Base-by-base conservation (phyloP, 2,797 vertebrate genomes). In the Gymnocypris eckloni region DNA sequence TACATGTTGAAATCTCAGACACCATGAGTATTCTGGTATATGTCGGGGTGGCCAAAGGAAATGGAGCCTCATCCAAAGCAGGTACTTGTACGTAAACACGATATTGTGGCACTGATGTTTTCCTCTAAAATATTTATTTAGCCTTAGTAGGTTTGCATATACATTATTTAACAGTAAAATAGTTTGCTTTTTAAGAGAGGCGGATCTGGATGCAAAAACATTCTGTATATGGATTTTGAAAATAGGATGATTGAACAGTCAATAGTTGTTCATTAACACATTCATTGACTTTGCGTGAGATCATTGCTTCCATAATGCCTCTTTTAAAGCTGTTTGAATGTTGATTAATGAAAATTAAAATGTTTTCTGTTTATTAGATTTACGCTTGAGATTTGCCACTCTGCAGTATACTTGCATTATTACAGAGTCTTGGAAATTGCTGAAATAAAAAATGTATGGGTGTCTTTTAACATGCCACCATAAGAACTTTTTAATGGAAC, bases 1-100 rank as follows among this genome's bases (percentile, higher is more conserved):
- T 99, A 71, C 98, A 99, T 41, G 93, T 98, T 83, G 98, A 99
- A 94, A 97, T 99, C 70, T 99, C 98, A 48, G 98, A 99, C 90
- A 95, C 99, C 0, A 96, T 99, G 85, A 99, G 97, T 87, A 95
- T 99, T 90, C 96, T 99, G 79, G 98, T 99, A 79, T 98, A 98
- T 69, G 97, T 99, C 59, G 97, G 98, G 81, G 94, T 98, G 87
- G 97, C 97, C 20, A 98, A 97, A 95, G 98, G 97, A 92, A 98
- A 97, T 3, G 97, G 97, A 85, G 95, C 97, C 5, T 93, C 97
- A 86, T 98, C 97, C 86, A 99, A 98, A 95, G 95, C 97, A 91
- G 97, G 98, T 99, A 45, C 56, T 48, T 76, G 5, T 33, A 13
- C 71, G 12, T 56, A 25, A 78, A 82, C 37, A 45, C 20, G 73